Percentiles rank a stretch among this genome's conserved stretches.
Conservation (phyloP, 64 coral and sea anemone genomes). For the Acropora yongei region DNA sequence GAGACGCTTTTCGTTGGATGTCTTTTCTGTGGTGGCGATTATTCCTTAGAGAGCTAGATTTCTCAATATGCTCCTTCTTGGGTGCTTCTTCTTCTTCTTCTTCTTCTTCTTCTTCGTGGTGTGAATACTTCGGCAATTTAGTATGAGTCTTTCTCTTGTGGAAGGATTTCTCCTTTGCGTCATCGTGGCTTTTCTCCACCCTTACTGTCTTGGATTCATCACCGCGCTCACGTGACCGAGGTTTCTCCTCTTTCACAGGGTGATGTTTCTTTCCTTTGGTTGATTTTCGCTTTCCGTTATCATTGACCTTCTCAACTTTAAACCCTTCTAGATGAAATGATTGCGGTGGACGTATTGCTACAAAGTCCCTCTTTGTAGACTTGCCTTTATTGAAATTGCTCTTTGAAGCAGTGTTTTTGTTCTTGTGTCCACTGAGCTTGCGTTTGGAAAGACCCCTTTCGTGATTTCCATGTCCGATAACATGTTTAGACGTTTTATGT, state of each 20-base stretch:
- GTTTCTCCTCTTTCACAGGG: background rate
- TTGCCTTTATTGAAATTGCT: background rate
- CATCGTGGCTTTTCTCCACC: background rate
- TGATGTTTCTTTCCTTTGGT: background rate
- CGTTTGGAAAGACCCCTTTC: background rate
- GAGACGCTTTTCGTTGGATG: background rate
- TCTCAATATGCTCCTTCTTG: background rate
- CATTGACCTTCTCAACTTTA: constrained; percentile 8
- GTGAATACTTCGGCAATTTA: background rate
- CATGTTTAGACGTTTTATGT: background rate
- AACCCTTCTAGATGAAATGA: constrained; percentile 27
- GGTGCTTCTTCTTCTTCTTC: background rate
- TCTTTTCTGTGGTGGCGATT: background rate
- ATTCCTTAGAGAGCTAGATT: background rate
- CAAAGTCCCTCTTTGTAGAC: constrained; percentile 34
- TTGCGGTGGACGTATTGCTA: constrained; percentile 11
- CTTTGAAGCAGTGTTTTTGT: background rate
- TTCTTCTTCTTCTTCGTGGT: background rate
- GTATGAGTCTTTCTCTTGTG: background rate
- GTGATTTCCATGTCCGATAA: background rate
- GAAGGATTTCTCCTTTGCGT: background rate
- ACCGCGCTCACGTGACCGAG: background rate
- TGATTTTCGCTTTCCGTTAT: background rate
- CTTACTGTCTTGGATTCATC: background rate
- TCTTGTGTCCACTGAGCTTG: background rate